Evolutionary conservation across 2,797 vertebrate genomes (phyloP).

Genomic region (Phyllotis vaccarum): DNA sequence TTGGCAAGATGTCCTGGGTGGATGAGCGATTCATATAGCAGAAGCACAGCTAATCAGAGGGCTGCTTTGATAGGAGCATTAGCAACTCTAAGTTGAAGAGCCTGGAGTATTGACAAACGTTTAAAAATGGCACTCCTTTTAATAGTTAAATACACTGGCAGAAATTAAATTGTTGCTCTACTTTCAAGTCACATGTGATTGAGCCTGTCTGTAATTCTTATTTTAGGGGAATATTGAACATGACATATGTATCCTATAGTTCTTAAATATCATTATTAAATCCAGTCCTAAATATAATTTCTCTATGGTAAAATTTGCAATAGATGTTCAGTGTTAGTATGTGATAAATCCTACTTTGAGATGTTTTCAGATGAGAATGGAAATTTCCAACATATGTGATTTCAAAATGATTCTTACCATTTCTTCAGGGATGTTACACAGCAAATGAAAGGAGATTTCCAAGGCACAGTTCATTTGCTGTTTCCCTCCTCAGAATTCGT

Average conservation of each 20-base stretch:
- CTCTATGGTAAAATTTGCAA: not conserved
- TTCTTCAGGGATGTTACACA: slow-evolving; percentile 61
- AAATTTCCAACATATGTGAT: slow-evolving; percentile 62
- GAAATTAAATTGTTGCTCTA: slow-evolving; percentile 35
- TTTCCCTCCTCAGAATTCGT: slow-evolving; percentile 66
- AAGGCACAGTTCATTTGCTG: slow-evolving; percentile 70
- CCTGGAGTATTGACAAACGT: slow-evolving; percentile 70
- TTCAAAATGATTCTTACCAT: slow-evolving; percentile 67
- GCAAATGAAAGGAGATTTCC: slow-evolving; percentile 30
- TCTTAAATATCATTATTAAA: slow-evolving; percentile 54
- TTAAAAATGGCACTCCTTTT: slow-evolving; percentile 26
- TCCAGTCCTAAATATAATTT: slow-evolving; percentile 50
- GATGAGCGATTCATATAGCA: slow-evolving; percentile 68
- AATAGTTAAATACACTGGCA: slow-evolving; percentile 48
- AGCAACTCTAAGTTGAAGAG: slow-evolving; percentile 56
- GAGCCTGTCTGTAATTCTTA: slow-evolving; percentile 38
- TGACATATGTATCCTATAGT: slow-evolving; percentile 42
- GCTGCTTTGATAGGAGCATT: slow-evolving; percentile 65
- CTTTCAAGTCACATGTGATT: slow-evolving; percentile 54
- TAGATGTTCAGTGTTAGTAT: not conserved
- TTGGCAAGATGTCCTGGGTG: slow-evolving; percentile 62
- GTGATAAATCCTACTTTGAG: slow-evolving; percentile 29
- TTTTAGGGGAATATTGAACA: slow-evolving; percentile 59
- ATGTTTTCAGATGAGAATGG: slow-evolving; percentile 49
- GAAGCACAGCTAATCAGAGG: slow-evolving; percentile 47